Conservation (phyloP, 2,888 invertebrate genomes). For the Lottia gigantea region DNA sequence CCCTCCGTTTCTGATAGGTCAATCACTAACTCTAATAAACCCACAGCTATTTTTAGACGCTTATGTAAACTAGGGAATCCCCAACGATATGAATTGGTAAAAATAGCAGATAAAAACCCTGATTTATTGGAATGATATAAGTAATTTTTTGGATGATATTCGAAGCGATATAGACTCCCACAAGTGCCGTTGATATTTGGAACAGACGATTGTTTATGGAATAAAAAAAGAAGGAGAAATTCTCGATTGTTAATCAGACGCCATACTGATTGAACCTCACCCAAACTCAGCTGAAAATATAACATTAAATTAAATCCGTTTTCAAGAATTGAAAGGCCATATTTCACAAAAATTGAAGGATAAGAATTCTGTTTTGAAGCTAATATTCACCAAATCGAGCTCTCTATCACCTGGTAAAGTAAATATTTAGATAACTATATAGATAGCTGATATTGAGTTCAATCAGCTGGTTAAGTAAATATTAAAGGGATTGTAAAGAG, state of each 20-base stretch:
- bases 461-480: too few relatives aligned
- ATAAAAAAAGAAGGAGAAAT: neutral
- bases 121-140: neutral
- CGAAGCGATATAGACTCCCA: neutral
- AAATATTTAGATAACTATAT: too few relatives aligned
- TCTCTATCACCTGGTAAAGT: too few relatives aligned
- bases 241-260: neutral
- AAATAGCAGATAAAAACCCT: neutral
- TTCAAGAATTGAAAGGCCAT: too few relatives aligned
- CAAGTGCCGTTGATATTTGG: constrained; percentile 9
- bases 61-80: neutral
- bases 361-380: too few relatives aligned
- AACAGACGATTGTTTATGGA: neutral
- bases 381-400: too few relatives aligned
- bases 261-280: neutral
- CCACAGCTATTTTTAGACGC: constrained; percentile 3
- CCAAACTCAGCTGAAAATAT: neutral
- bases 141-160: neutral
- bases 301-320: too few relatives aligned
- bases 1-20: constrained; percentile 10
- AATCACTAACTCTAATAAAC: constrained; percentile 3
- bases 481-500: too few relatives aligned
- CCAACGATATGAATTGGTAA: neutral
- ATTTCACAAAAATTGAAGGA: too few relatives aligned
- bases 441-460: too few relatives aligned